phyloP scores from a whole-genome alignment of 2,888 invertebrate genomes.

The Anorthoa munda region DNA sequence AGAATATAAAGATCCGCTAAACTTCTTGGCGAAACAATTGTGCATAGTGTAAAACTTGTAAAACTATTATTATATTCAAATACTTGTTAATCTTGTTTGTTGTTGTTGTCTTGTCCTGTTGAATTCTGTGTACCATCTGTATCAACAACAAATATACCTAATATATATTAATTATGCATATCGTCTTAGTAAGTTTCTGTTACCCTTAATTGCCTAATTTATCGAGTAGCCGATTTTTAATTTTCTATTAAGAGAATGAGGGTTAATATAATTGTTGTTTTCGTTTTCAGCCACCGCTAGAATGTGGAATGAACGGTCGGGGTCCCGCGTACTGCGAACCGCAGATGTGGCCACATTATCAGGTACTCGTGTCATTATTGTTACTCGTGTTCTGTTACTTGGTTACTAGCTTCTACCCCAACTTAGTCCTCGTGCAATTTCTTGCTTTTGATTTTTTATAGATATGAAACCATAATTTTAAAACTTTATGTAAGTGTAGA shows the following conservation, averaged over 20 bases:
- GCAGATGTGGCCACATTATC: conserved; percentile 88
- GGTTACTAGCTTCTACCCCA: too few relatives aligned
- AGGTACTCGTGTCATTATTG: conserved; percentile 79
- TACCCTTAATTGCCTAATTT: neutral
- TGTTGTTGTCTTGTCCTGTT: too few relatives aligned
- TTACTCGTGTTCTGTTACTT: conserved; percentile 1
- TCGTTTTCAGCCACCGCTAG: conserved; percentile 85
- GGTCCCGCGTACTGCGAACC: conserved; percentile 84
- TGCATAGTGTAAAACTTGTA: too few relatives aligned
- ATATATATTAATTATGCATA: neutral
- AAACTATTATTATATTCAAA: too few relatives aligned
- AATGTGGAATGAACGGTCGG: conserved; percentile 85
- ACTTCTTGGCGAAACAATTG: neutral
- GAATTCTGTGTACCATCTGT: too few relatives aligned
- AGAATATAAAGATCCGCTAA: neutral
- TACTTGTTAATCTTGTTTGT: too few relatives aligned
- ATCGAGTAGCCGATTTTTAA: neutral
- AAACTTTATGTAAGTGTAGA: too few relatives aligned
- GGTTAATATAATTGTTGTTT: conserved; percentile 25
- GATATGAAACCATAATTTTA: too few relatives aligned
- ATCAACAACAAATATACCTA: too few relatives aligned
- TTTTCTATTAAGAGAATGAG: neutral
- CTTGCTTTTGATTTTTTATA: too few relatives aligned
- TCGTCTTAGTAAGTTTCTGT: conserved; percentile 2
- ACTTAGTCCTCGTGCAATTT: too few relatives aligned